These are phyloP conservation scores for Paramormyrops kingsleyae DNA, from an alignment of 2,113 vertebrate genomes.

Conservation along the genomic window DNA sequence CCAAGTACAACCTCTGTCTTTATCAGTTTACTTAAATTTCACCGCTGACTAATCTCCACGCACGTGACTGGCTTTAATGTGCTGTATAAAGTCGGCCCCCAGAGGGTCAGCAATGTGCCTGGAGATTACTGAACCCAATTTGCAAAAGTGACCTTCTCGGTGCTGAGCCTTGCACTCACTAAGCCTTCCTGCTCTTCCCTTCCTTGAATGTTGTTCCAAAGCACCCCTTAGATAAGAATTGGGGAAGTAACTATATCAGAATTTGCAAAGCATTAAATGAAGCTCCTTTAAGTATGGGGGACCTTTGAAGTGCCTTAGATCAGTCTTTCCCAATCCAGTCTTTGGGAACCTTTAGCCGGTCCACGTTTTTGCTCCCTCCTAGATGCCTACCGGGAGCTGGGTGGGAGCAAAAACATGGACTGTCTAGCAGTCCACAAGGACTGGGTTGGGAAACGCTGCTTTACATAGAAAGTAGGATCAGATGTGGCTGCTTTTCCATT, in stretches of 20 bases:
- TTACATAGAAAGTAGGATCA: slow-evolving; percentile 25
- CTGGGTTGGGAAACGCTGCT: not conserved
- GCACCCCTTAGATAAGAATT: slow-evolving; percentile 51
- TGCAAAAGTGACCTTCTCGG: slow-evolving; percentile 69
- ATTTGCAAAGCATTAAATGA: slow-evolving; percentile 48
- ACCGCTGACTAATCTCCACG: slow-evolving; percentile 53
- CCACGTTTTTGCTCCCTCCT: not conserved
- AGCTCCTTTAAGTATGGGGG: slow-evolving; percentile 40
- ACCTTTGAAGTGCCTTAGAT: slow-evolving; percentile 25
- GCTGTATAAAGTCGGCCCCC: slow-evolving; percentile 57
- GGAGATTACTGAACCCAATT: slow-evolving; percentile 75
- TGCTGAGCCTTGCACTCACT: slow-evolving; percentile 50
- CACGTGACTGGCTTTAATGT: slow-evolving; percentile 58
- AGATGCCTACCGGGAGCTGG: not conserved
- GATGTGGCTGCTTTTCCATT: slow-evolving; percentile 7
- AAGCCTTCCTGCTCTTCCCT: slow-evolving; percentile 62
- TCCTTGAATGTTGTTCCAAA: slow-evolving; percentile 49
- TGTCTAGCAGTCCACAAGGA: not conserved
- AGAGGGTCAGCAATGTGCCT: slow-evolving; percentile 54
- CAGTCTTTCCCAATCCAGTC: not conserved
- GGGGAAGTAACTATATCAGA: slow-evolving; percentile 46
- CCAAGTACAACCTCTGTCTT: slow-evolving; percentile 25
- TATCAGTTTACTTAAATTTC: slow-evolving; percentile 38
- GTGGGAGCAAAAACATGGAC: not conserved
- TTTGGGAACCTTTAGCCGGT: not conserved